Evolutionary conservation across 2,113 vertebrate species (phyloP), one percentile per base, ranked within the genome.

Genomic region (Perccottus glenii): DNA sequence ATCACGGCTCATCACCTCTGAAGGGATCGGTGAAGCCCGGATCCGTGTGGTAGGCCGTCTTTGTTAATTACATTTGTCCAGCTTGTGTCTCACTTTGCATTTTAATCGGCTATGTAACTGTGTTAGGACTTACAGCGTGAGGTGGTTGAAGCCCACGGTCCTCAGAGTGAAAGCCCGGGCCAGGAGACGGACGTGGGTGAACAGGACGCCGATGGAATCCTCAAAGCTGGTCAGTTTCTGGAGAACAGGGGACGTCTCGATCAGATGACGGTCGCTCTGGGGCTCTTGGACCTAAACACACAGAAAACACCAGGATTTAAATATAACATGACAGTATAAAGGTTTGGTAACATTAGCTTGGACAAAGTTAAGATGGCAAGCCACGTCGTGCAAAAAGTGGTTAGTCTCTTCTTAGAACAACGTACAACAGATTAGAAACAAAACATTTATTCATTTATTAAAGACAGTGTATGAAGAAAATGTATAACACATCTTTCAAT

Each of bases 71-170:
- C 51, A 70, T 78, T 46, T 68, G 74, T 50, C 69, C 72, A 11
- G 14, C 57, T 2, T 1, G 63, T 0, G 43, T 19, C 66, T 67
- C 69, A 42, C 67, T 82, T 77, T 81, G 80, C 74, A 83, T 83
- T 73, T 82, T 77, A 80, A 85, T 82, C 73, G 64, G 58, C 52
- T 45, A n/a, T n/a, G 38, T 61, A 67, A 74, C 62, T 59, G 5
- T 12, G 51, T 75, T 61, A 65, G 32, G 1, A 95, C 96, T 96
- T 85, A 99, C 98, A 99, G 93, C 19, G 98, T 99, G 87, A 99
- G 94, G 80, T 99, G 97, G 92, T 99, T 99, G 91, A 97, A 99
- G 86, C 98, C 98, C 15, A 99, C 98, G 5, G 98, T 99, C 83
- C 98, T 95, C 86, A 99, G 80, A 3, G 98, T 99, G 92, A 98